phyloP scores from a whole-genome alignment of 2,113 vertebrate species.

The Anarrhichthys ocellatus region DNA sequence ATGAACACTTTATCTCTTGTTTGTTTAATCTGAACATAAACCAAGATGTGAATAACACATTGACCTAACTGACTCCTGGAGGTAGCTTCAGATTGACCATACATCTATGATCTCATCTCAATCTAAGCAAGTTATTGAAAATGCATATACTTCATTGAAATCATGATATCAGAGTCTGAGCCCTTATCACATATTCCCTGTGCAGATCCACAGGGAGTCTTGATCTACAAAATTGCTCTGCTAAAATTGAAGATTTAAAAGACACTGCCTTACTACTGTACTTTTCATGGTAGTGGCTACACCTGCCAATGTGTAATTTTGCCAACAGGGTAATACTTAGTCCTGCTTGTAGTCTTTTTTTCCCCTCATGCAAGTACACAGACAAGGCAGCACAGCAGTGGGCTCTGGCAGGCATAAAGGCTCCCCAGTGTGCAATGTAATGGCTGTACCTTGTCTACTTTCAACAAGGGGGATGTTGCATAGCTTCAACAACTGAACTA shows the following conservation, averaged over 20 bases:
- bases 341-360: not conserved
- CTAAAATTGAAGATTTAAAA: constrained; percentile 6
- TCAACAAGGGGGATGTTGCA: constrained; percentile 58
- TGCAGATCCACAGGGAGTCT: not conserved
- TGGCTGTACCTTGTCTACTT: constrained; percentile 60
- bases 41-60: not conserved
- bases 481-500: constrained; percentile 41
- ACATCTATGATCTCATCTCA: not conserved
- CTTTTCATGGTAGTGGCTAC: constrained; percentile 2
- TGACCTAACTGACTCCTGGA: not conserved
- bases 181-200: not conserved
- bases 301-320: constrained; percentile 15
- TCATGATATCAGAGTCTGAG: not conserved
- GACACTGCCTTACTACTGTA: not conserved
- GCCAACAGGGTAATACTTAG: constrained; percentile 9
- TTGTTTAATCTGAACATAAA: not conserved
- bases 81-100: not conserved
- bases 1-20: not conserved
- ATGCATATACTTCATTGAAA: not conserved
- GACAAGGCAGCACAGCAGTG: constrained; percentile 17
- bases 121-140: not conserved
- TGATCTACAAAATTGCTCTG: not conserved
- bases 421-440: constrained; percentile 58
- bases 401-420: constrained; percentile 37
- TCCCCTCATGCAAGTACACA: constrained; percentile 7